Evolutionary conservation across 2,113 vertebrate species (phyloP).

Genomic region (Murina feae): DNA sequence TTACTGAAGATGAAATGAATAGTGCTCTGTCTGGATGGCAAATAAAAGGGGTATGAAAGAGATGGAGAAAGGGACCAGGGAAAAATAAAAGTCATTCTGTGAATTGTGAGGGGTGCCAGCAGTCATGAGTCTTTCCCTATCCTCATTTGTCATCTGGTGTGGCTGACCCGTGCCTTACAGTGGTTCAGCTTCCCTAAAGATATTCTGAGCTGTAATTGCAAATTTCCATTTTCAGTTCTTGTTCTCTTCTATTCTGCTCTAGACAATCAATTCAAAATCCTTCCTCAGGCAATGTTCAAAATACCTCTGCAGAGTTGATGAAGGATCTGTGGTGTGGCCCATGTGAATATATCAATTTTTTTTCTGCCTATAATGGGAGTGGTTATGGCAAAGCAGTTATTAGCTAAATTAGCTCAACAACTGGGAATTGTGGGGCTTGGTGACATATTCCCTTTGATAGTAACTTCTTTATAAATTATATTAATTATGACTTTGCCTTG

Average conservation of each 20-base stretch:
- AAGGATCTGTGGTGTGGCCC: not conserved
- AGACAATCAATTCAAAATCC: not conserved
- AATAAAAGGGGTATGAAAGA: not conserved
- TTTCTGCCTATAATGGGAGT: slow-evolving; percentile 34
- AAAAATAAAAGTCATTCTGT: not conserved
- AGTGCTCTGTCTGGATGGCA: not conserved
- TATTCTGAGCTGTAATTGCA: not conserved
- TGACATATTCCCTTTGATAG: slow-evolving; percentile 41
- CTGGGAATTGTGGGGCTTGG: slow-evolving; percentile 52
- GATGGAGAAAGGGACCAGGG: not conserved
- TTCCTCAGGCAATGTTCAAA: not conserved
- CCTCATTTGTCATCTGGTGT: not conserved
- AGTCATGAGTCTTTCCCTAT: not conserved
- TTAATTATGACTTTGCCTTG: slow-evolving; percentile 66
- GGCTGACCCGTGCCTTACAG: not conserved
- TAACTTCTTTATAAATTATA: slow-evolving; percentile 60
- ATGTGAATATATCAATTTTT: not conserved
- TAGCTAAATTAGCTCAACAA: slow-evolving; percentile 52
- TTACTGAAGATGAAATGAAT: not conserved
- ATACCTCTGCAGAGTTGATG: not conserved
- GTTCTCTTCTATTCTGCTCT: not conserved
- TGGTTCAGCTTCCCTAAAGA: not conserved
- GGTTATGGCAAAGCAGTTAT: slow-evolving; percentile 41
- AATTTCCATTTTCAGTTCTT: not conserved
- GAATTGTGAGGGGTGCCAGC: not conserved